These are phyloP conservation scores for Ornithoptera alexandrae DNA, from an alignment of 2,888 invertebrate species.

Conservation along the genomic window DNA sequence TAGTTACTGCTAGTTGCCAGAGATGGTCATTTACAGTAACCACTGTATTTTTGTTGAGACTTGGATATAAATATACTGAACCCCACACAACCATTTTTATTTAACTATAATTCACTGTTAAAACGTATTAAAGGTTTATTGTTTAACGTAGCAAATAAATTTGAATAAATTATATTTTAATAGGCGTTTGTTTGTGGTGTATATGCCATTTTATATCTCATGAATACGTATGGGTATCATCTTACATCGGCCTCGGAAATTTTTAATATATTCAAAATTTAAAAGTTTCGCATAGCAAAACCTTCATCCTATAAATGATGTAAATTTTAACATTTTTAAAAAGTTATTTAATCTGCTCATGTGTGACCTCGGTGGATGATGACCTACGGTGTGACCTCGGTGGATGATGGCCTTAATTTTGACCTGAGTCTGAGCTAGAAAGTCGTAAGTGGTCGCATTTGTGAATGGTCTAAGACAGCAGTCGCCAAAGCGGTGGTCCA, in stretches of 20 bases:
- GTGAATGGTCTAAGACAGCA: too few species aligned
- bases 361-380: constrained; percentile 12
- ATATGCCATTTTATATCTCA: constrained; percentile 3
- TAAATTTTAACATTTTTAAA: not conserved
- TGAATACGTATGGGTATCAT: constrained; percentile 1
- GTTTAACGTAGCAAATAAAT: constrained; percentile 1
- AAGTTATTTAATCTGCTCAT: constrained; percentile 11
- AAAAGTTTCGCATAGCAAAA: not conserved
- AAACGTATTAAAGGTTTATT: not conserved
- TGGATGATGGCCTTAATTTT: constrained; percentile 18
- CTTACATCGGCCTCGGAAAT: not conserved
- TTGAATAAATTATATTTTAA: constrained; percentile 5
- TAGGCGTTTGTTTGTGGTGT: not conserved
- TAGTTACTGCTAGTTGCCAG: too few species aligned
- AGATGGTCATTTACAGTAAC: too few species aligned
- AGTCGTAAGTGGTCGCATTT: too few species aligned
- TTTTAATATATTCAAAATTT: not conserved
- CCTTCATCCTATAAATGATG: not conserved
- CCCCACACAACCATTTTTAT: too few species aligned
- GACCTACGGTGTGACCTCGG: constrained; percentile 20
- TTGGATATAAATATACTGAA: too few species aligned
- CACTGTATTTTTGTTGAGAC: too few species aligned
- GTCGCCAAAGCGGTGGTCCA: too few species aligned
- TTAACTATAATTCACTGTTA: too few species aligned
- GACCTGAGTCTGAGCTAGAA: too few species aligned